Base-by-base conservation (phyloP, 2,797 vertebrate species). In the Anguilla obscura region DNA sequence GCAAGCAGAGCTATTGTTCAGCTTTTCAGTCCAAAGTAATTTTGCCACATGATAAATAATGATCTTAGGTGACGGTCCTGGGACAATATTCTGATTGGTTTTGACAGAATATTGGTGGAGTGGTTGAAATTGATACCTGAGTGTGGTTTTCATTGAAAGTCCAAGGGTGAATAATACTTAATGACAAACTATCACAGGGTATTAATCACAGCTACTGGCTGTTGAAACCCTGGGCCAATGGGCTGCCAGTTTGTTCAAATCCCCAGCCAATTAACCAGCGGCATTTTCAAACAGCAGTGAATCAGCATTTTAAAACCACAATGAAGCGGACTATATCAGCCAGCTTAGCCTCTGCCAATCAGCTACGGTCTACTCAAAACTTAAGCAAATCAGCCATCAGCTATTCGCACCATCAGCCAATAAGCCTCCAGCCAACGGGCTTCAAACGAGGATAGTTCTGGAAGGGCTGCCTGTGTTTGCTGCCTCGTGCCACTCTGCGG, bases 51-150 rank as follows among this genome's bases (percentile, higher is more conserved):
- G 79, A 82, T 60, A 24, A 60, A 24, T 30, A 6, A 58, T 54
- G 40, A 40, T 63, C 21, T 63, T 50, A 45, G 33, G 56, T 63
- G 33, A 60, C 36, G 18, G 30, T 18, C 33, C 36, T 85, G 6
- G 36, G 56, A 85, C 56, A 60, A 85, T 58, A 24, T 3, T n/a
- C 33, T 63, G 84, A 85, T 54, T 63, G 58, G 56, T 27, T 63
- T 24, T 40, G 56, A 33, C 56, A 58, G 58, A 40, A 40, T 12
- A 3, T 24, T 1, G 56, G 84, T 18, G 27, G 16, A 85, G 84
- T 18, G 48, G 10, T 18, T 63, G 56, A 66, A 85, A 63, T 48
- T 7, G 84, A 85, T 54, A 66, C 16, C 33, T 85, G 54, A 66
- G 33, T 10, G 40, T 45, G 84, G 56, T 45, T 85, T 85, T 18